Evolutionary conservation across 2,113 vertebrate genomes (phyloP), one percentile per base, ranked within the genome.

Genomic region (Empidonax traillii): DNA sequence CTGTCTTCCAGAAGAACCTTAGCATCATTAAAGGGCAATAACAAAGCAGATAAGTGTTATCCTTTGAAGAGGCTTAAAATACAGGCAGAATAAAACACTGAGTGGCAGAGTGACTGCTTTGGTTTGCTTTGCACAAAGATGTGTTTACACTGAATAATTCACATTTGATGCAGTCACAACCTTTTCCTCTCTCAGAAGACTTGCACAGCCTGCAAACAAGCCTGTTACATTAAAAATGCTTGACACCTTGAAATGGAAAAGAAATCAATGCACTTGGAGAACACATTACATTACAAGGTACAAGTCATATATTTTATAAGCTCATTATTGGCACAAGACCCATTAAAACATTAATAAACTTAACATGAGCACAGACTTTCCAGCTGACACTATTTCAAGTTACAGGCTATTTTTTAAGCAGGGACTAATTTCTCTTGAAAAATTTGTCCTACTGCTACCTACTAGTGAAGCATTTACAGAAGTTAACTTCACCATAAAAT

Each of bases 71-170:
- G 43, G 52, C 87, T 93, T 80, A 56, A 89, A 78, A 87, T 85
- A 62, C 39, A 85, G 28, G 83, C 82, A 87, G 49, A 83, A 68
- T 61, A 62, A 39, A 67, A 41, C 41, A 91, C 81, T 49, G 37
- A 81, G 55, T 71, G 90, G 71, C 41, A n/a, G 35, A 94, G 25
- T 76, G 63, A 95, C 94, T 97, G 85, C 95, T 94, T 90, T 58
- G 61, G 63, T 95, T 97, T 97, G 67, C 77, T 96, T 96, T 93
- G 61, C 31, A 31, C 85, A 94, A 84, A 93, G 95, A 93, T 79
- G 89, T 75, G 76, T 94, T 71, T 84, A 77, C 79, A 55, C 79
- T 84, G 79, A 84, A 90, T 90, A 90, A 90, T 90, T 77, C 79
- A 71, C 65, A 63, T 63, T 84, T 63, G 46, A 31, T 77, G 56